Conservation (phyloP, 1,140 invertebrate genomes). For the Phthorimaea operculella region DNA sequence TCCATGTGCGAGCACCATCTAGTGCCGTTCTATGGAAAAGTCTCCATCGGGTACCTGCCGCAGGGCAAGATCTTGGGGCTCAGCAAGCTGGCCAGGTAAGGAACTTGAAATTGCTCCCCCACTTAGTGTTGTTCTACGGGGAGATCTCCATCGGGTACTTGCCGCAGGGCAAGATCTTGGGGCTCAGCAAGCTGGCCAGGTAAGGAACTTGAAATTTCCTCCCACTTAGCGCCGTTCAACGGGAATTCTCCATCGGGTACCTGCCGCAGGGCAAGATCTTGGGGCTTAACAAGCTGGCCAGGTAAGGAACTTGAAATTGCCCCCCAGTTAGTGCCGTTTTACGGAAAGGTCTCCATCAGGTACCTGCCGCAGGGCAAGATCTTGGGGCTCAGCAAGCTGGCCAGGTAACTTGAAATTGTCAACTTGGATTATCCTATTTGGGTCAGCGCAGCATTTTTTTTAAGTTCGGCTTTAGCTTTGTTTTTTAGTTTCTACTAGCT, state of each 20-base stretch:
- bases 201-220: conserved; percentile 96
- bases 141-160: conserved; percentile 99
- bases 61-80: conserved; percentile 97
- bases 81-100: conserved; percentile 93
- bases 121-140: conserved; percentile 98
- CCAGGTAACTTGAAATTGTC: too few relatives aligned
- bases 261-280: conserved; percentile 97
- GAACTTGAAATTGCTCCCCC: conserved; percentile 70
- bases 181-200: too few relatives aligned
- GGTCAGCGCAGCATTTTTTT: too few relatives aligned
- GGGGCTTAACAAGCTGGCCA: conserved; percentile 95
- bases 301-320: too few relatives aligned
- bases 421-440: too few relatives aligned
- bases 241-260: conserved; percentile 99
- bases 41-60: conserved; percentile 98
- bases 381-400: conserved; percentile 95
- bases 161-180: conserved; percentile 96
- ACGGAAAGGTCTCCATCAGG: conserved; percentile 98
- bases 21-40: conserved; percentile 99
- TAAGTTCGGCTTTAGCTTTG: too few relatives aligned
- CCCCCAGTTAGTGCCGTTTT: conserved; percentile 99
- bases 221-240: conserved; percentile 98
- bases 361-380: conserved; percentile 98
- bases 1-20: conserved; percentile 99
- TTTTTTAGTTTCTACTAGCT: too few relatives aligned